Evolutionary conservation across 2,797 vertebrate species (phyloP).

Genomic region (Smutsia gigantea): DNA sequence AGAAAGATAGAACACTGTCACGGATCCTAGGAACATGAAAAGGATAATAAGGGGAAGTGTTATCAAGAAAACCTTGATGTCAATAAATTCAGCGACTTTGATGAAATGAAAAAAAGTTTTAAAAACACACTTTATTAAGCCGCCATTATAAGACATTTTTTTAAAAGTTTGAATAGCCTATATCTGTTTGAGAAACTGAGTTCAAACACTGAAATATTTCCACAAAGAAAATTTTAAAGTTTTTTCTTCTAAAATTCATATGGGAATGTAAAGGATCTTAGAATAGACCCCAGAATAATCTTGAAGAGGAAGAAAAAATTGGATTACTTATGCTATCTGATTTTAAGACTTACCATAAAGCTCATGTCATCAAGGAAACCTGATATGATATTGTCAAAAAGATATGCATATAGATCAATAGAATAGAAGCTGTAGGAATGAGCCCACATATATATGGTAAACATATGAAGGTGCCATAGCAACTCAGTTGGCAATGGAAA

Average conservation of each 20-base stretch:
- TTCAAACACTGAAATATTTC: conserved; percentile 16
- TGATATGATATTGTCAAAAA: not conserved
- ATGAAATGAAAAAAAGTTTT: conserved; percentile 5
- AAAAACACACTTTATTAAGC: not conserved
- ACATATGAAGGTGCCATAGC: not conserved
- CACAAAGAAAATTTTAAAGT: not conserved
- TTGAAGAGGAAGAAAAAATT: not conserved
- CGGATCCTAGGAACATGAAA: not conserved
- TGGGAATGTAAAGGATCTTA: not conserved
- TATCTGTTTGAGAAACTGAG: not conserved
- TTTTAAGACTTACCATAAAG: not conserved
- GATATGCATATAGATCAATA: not conserved
- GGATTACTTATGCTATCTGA: not conserved
- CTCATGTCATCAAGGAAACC: not conserved
- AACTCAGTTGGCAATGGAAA: not conserved
- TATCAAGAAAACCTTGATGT: not conserved
- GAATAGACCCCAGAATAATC: not conserved
- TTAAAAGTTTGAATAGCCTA: not conserved
- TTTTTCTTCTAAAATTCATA: not conserved
- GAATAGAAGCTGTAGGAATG: not conserved
- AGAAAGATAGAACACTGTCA: not conserved
- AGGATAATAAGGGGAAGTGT: not conserved
- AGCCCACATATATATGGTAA: not conserved
- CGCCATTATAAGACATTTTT: not conserved
- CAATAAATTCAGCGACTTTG: not conserved